These are phyloP conservation scores for Tethea ocularis DNA, from an alignment of 2,888 invertebrate genomes.

Conservation along the genomic window DNA sequence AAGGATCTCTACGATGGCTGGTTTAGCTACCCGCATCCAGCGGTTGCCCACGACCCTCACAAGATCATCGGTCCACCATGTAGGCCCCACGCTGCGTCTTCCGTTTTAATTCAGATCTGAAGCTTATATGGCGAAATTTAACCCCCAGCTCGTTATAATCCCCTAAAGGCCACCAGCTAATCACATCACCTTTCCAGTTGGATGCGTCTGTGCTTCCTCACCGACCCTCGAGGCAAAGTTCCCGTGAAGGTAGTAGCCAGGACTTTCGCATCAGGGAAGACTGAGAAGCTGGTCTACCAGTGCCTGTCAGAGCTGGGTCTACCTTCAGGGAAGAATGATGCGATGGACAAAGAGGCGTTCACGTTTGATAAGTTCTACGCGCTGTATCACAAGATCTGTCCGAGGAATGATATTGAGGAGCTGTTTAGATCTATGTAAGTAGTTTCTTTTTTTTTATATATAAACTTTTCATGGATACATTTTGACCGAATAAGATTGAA, in stretches of 20 bases:
- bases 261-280: constrained; percentile 99
- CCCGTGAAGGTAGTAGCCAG: constrained; percentile 98
- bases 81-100: too few relatives aligned
- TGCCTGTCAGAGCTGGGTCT: constrained; percentile 96
- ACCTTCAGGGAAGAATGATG: constrained; percentile 97
- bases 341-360: constrained; percentile 96
- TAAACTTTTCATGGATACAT: too few relatives aligned
- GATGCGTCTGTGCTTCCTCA: constrained; percentile 98
- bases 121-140: too few relatives aligned
- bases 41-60: too few relatives aligned
- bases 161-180: constrained; percentile 16
- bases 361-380: constrained; percentile 99
- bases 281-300: constrained; percentile 98
- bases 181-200: constrained; percentile 88
- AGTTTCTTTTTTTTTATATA: constrained; percentile 7
- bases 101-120: too few relatives aligned
- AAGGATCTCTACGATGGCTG: too few relatives aligned
- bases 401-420: constrained; percentile 99
- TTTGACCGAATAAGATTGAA: too few relatives aligned
- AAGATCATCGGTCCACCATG: too few relatives aligned
- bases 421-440: constrained; percentile 97
- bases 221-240: constrained; percentile 97
- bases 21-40: too few relatives aligned
- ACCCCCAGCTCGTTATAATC: neutral
- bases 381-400: constrained; percentile 99